These are phyloP conservation scores for Sinohyriopsis cumingii DNA, from an alignment of 2,888 invertebrate species.

Conservation along the genomic window DNA sequence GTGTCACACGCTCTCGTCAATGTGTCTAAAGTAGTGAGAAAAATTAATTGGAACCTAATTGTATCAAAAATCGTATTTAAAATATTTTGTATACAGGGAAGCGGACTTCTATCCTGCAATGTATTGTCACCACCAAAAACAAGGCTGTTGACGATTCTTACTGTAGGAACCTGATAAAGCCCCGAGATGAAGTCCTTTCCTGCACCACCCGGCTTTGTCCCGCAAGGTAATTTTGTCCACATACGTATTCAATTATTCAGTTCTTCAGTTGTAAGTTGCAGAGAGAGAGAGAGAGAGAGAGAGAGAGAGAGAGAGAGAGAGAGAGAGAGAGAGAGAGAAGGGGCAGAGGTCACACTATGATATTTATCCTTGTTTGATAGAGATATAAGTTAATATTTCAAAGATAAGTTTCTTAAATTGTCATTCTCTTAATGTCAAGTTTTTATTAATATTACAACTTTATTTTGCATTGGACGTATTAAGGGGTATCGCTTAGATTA, in stretches of 20 bases:
- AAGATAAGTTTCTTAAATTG: too few relatives aligned
- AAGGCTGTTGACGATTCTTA: slow-evolving; percentile 23
- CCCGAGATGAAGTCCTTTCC: slow-evolving; percentile 76
- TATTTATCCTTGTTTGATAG: too few relatives aligned
- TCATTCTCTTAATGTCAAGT: too few relatives aligned
- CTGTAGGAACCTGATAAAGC: slow-evolving; percentile 72
- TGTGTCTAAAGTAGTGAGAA: not conserved
- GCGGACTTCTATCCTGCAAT: slow-evolving; percentile 23
- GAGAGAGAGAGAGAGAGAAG: too few relatives aligned
- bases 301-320: too few relatives aligned
- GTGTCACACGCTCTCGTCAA: not conserved
- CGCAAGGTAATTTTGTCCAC: slow-evolving; percentile 75
- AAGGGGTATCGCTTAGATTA: too few relatives aligned
- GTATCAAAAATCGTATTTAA: not conserved
- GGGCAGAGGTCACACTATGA: too few relatives aligned
- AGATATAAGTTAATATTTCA: too few relatives aligned
- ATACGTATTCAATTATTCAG: not conserved
- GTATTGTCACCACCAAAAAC: slow-evolving; percentile 34
- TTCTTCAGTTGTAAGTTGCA: not conserved
- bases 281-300: too few relatives aligned
- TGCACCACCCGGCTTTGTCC: slow-evolving; percentile 86
- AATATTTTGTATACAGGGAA: slow-evolving; percentile 20
- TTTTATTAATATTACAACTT: too few relatives aligned
- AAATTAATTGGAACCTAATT: not conserved
- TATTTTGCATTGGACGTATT: too few relatives aligned